These are phyloP conservation scores for Silurus asotus DNA, from an alignment of 2,113 vertebrate genomes.

Conservation along the genomic window DNA sequence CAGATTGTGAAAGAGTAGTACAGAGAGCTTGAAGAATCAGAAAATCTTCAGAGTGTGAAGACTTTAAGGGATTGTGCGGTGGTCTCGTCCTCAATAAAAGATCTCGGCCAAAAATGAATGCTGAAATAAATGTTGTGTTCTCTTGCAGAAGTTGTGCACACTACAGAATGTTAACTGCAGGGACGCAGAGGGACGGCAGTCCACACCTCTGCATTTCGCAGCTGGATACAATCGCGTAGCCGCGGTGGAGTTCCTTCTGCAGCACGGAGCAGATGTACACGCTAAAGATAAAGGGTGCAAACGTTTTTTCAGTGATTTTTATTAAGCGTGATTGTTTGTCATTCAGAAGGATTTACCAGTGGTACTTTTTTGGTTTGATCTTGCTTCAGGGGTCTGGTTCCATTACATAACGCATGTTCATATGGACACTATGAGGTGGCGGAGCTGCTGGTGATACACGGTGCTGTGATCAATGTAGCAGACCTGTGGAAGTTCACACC, in stretches of 20 bases:
- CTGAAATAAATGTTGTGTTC: neutral
- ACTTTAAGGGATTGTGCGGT: too few relatives aligned
- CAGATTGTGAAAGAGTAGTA: too few relatives aligned
- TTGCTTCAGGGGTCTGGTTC: slow-evolving; percentile 83
- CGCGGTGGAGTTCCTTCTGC: slow-evolving; percentile 94
- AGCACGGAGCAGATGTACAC: slow-evolving; percentile 95
- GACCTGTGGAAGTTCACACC: slow-evolving; percentile 99
- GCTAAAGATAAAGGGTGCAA: slow-evolving; percentile 97
- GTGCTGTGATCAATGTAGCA: slow-evolving; percentile 95
- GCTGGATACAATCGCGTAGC: slow-evolving; percentile 94
- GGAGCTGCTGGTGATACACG: slow-evolving; percentile 92
- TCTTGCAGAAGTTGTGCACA: slow-evolving; percentile 87
- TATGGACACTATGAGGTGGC: slow-evolving; percentile 98
- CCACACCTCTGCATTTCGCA: slow-evolving; percentile 94
- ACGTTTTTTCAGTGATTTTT: neutral
- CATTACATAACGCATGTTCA: slow-evolving; percentile 96
- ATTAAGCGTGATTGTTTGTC: neutral
- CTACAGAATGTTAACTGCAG: slow-evolving; percentile 97
- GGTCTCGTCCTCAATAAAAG: too few relatives aligned
- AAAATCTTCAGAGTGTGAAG: too few relatives aligned
- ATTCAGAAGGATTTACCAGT: slow-evolving; percentile 45
- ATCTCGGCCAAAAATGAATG: too few relatives aligned
- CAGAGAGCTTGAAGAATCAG: too few relatives aligned
- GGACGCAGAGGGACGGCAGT: slow-evolving; percentile 95
- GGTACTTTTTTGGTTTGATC: neutral